Percentiles rank a stretch among this genome's conserved stretches.
Conservation (phyloP, 2,113 vertebrate genomes). For the Montifringilla adamsi region DNA sequence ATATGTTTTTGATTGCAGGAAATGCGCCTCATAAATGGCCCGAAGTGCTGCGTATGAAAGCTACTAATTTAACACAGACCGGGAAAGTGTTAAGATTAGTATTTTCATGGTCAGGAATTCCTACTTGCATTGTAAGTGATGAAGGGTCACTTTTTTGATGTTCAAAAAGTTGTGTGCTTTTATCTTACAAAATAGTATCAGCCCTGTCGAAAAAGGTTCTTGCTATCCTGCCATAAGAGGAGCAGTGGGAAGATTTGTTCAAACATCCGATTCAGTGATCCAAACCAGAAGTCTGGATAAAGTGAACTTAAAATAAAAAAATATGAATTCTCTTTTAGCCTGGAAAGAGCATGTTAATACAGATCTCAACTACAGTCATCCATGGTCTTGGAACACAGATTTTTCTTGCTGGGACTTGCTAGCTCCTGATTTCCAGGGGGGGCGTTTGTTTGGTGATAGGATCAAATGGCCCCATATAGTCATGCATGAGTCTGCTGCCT, state of each 20-base stretch:
- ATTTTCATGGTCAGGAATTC: constrained; percentile 31
- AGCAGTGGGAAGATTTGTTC: constrained; percentile 2
- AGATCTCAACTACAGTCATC: constrained; percentile 39
- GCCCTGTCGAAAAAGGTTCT: not conserved
- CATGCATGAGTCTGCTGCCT: constrained; percentile 47
- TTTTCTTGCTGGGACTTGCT: constrained; percentile 55
- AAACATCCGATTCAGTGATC: not conserved
- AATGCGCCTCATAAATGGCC: constrained; percentile 52
- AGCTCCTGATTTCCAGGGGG: constrained; percentile 29
- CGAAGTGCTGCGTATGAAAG: constrained; percentile 25
- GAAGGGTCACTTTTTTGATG: constrained; percentile 37
- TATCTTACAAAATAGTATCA: not conserved
- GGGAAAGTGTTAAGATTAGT: constrained; percentile 38
- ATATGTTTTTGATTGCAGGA: constrained; percentile 61
- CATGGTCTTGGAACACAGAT: not conserved
- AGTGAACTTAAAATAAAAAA: not conserved
- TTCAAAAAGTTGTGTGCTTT: constrained; percentile 13
- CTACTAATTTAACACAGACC: constrained; percentile 55
- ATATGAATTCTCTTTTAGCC: not conserved
- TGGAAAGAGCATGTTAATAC: constrained; percentile 21
- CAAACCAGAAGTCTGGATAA: constrained; percentile 36
- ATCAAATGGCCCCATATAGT: constrained; percentile 49
- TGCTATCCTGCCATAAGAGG: not conserved
- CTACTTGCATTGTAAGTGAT: constrained; percentile 23
- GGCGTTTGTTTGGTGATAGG: constrained; percentile 12